Evolutionary conservation across 2,888 invertebrate species (phyloP).

Genomic region (Plebejus anna): DNA sequence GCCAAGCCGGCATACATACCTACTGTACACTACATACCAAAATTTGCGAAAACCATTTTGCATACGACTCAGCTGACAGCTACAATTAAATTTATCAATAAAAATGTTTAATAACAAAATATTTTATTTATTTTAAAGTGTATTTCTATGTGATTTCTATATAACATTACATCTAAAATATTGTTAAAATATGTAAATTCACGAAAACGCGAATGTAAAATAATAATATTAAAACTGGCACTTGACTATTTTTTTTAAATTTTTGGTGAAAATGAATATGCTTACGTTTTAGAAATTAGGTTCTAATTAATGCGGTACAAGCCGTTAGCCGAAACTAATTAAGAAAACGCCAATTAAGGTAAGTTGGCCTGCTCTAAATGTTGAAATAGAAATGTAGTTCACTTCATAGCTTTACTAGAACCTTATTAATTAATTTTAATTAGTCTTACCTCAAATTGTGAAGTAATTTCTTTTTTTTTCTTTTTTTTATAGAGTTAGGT

Average conservation of each 20-base stretch:
- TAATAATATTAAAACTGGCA: background rate
- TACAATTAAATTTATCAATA: no score
- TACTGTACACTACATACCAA: no score
- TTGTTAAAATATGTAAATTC: background rate
- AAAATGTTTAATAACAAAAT: no score
- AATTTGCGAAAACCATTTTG: background rate
- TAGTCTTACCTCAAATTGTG: background rate
- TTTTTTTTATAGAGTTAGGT: no score
- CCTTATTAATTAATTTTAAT: conserved; percentile 1
- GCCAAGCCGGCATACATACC: no score
- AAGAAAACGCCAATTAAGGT: conserved; percentile 9
- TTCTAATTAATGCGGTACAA: conserved; percentile 10
- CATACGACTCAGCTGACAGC: background rate
- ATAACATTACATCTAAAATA: no score
- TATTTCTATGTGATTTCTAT: no score
- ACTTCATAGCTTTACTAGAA: background rate
- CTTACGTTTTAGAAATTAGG: background rate
- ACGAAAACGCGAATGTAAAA: background rate
- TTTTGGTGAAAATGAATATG: background rate
- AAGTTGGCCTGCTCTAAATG: background rate
- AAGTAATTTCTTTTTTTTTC: background rate
- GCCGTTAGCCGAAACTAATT: conserved; percentile 11
- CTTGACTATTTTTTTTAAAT: background rate
- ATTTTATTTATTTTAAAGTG: no score
- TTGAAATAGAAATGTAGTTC: conserved; percentile 8